A percentile compares a stretch with the other conserved stretches of the same genome.
Conservation (phyloP, 2,888 invertebrate species). For the Synanthedon formicaeformis region DNA sequence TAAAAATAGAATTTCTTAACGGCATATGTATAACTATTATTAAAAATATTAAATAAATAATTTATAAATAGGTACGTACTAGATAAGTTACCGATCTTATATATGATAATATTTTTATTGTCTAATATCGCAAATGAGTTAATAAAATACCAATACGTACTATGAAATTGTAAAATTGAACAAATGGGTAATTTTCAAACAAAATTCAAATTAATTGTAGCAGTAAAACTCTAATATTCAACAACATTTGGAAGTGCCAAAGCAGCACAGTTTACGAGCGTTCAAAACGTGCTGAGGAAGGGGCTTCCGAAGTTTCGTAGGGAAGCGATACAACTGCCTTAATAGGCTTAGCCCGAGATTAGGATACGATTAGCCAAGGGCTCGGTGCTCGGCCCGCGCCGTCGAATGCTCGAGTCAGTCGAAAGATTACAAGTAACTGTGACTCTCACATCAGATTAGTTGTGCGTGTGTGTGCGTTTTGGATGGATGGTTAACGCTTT, state of each 20-base stretch:
- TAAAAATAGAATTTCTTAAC: too few relatives aligned
- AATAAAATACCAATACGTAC: too few relatives aligned
- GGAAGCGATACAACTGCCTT: conserved; percentile 67
- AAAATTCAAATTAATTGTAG: conserved; percentile 32
- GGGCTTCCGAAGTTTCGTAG: conserved; percentile 68
- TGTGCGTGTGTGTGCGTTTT: conserved; percentile 15
- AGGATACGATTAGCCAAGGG: conserved; percentile 62
- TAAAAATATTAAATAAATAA: too few relatives aligned
- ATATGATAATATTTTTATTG: too few relatives aligned
- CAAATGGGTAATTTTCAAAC: too few relatives aligned
- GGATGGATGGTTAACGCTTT: conserved; percentile 2
- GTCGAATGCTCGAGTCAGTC: conserved; percentile 43
- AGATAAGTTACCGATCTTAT: too few relatives aligned
- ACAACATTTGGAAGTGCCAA: conserved; percentile 44
- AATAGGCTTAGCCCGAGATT: conserved; percentile 68
- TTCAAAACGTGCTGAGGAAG: conserved; percentile 52
- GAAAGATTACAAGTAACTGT: conserved; percentile 56
- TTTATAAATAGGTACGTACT: too few relatives aligned
- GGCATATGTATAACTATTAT: too few relatives aligned
- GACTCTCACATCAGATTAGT: conserved; percentile 52
- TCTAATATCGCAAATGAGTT: too few relatives aligned
- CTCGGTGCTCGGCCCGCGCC: conserved; percentile 30
- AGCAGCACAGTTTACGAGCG: conserved; percentile 52
- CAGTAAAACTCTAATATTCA: conserved; percentile 59
- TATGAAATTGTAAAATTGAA: too few relatives aligned